Percentiles rank a stretch among this genome's conserved stretches.
Conservation (phyloP, 2,888 invertebrate genomes). For the Euclidia mi region DNA sequence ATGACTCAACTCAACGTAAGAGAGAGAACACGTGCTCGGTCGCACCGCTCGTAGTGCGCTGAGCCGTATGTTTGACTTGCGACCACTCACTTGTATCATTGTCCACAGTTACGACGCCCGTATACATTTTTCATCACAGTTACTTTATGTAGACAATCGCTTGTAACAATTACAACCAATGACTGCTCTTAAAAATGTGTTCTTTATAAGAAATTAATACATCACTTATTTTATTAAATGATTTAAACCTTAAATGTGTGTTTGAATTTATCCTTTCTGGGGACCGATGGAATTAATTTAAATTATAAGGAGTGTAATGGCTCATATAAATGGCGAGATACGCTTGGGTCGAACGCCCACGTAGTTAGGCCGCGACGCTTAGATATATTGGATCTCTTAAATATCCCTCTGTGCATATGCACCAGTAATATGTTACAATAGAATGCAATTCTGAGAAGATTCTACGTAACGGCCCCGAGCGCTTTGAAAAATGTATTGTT, state of each 20-base stretch:
- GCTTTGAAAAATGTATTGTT: constrained; percentile 77
- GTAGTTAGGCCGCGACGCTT: constrained; percentile 42
- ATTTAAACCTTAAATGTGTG: constrained; percentile 72
- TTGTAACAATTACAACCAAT: constrained; percentile 71
- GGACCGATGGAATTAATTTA: constrained; percentile 31
- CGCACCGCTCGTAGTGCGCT: no score
- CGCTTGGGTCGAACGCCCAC: constrained; percentile 15
- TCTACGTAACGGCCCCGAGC: constrained; percentile 60
- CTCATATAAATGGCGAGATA: constrained; percentile 32
- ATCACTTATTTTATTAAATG: constrained; percentile 90
- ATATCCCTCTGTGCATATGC: constrained; percentile 50
- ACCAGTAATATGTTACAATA: constrained; percentile 54
- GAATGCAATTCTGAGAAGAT: constrained; percentile 67
- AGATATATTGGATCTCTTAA: constrained; percentile 53
- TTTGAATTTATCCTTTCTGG: constrained; percentile 30
- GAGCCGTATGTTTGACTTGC: constrained; percentile 61
- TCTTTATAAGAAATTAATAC: constrained; percentile 85
- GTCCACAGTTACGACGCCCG: constrained; percentile 28
- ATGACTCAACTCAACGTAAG: constrained; percentile 26
- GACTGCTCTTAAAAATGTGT: constrained; percentile 86
- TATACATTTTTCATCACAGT: constrained; percentile 38
- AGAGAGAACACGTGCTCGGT: constrained; percentile 15
- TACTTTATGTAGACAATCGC: constrained; percentile 58
- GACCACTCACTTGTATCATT: constrained; percentile 44
- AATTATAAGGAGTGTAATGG: constrained; percentile 42